phyloP scores from a whole-genome alignment of 2,113 vertebrate genomes.

The Odocoileus virginianus region DNA sequence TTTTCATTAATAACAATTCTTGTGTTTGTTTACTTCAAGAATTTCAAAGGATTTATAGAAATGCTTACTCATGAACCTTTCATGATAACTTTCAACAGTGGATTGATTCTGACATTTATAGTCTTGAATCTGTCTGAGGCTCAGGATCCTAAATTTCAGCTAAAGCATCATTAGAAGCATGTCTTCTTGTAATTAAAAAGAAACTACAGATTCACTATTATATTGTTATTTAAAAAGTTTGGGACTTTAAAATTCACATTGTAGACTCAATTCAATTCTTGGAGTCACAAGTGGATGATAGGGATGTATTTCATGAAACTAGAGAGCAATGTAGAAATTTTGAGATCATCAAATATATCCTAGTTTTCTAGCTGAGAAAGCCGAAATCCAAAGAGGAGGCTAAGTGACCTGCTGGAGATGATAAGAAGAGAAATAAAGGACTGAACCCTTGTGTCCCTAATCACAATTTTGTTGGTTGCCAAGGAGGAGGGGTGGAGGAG shows the following conservation, averaged over 20 bases:
- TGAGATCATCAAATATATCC: not conserved
- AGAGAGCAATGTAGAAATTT: not conserved
- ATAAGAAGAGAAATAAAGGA: not conserved
- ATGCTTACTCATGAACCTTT: not conserved
- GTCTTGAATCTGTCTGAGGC: not conserved
- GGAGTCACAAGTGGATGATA: not conserved
- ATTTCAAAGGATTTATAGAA: not conserved
- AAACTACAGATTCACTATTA: not conserved
- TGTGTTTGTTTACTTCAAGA: not conserved
- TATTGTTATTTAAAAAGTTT: not conserved
- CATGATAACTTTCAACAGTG: not conserved
- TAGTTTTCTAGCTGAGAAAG: not conserved
- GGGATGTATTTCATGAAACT: not conserved
- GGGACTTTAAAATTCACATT: not conserved
- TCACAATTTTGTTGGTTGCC: not conserved
- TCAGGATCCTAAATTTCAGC: not conserved
- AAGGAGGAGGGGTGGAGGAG: not conserved
- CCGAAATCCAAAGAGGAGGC: not conserved
- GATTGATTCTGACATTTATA: not conserved
- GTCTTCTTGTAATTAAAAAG: not conserved
- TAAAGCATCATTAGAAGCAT: not conserved
- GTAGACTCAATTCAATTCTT: not conserved
- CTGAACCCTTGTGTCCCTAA: not conserved
- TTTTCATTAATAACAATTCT: not conserved
- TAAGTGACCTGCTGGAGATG: not conserved